Percentiles rank a stretch among this genome's conserved stretches.
These are phyloP conservation scores for Chitala chitala DNA, from an alignment of 2,113 vertebrate genomes.

Conservation along the genomic window DNA sequence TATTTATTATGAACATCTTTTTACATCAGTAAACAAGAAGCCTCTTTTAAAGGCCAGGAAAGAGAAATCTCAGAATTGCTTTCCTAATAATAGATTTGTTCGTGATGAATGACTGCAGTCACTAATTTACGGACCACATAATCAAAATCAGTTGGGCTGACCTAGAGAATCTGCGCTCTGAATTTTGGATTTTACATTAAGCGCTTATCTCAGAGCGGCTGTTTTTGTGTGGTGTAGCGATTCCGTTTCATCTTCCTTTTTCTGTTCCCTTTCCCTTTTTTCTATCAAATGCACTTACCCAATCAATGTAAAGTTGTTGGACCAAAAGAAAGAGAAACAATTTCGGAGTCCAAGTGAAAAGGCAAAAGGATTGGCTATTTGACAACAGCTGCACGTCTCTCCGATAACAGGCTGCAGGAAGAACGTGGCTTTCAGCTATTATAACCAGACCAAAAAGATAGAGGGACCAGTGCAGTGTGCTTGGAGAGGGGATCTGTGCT, in stretches of 20 bases:
- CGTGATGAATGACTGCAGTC: constrained; percentile 19
- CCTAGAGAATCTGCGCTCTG: not conserved
- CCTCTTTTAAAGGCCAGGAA: not conserved
- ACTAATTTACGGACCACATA: constrained; percentile 29
- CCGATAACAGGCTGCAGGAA: constrained; percentile 36
- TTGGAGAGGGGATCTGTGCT: constrained; percentile 32
- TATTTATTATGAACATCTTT: constrained; percentile 28
- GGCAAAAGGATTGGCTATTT: constrained; percentile 35
- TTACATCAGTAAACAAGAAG: constrained; percentile 25
- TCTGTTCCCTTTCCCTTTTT: not conserved
- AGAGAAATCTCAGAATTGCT: constrained; percentile 20
- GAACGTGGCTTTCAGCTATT: constrained; percentile 25
- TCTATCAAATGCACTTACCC: constrained; percentile 37
- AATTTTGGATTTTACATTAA: constrained; percentile 26
- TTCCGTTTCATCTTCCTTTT: constrained; percentile 30
- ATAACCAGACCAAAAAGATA: constrained; percentile 44
- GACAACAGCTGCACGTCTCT: constrained; percentile 33
- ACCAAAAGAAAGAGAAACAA: constrained; percentile 35
- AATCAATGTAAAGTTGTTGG: constrained; percentile 38
- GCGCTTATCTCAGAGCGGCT: constrained; percentile 23
- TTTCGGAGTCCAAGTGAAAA: constrained; percentile 35
- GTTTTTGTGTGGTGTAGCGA: constrained; percentile 32
- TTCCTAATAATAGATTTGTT: constrained; percentile 29
- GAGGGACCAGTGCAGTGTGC: constrained; percentile 45
- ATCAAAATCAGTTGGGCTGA: constrained; percentile 23